Percentiles rank a stretch among this genome's conserved stretches.
These are phyloP conservation scores for Etheostoma cragini DNA, from an alignment of 2,113 vertebrate genomes.

Conservation along the genomic window DNA sequence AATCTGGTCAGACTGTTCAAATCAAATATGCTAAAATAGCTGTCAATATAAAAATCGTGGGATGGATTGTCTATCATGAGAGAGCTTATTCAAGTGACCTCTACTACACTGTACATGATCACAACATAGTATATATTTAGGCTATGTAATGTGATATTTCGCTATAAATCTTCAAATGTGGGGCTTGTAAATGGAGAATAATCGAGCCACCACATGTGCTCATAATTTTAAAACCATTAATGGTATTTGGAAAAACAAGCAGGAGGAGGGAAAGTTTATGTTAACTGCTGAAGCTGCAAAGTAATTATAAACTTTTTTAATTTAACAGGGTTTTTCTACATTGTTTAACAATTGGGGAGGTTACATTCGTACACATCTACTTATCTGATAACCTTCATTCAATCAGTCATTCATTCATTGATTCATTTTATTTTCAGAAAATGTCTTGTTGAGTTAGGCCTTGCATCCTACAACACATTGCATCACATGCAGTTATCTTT, in stretches of 20 bases:
- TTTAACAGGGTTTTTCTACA: too few species aligned
- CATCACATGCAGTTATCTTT: slow-evolving; percentile 48
- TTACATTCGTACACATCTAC: background rate
- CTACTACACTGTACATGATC: background rate
- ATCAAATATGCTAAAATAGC: background rate
- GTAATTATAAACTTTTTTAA: background rate
- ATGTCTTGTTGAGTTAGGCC: background rate
- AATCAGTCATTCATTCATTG: background rate
- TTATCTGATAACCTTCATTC: background rate
- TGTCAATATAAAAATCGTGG: background rate
- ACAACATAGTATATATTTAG: background rate
- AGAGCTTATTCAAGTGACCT: background rate
- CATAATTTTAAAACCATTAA: background rate
- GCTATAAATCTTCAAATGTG: background rate
- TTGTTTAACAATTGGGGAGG: too few species aligned
- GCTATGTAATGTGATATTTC: background rate
- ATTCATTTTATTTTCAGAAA: background rate
- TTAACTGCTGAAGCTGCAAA: background rate
- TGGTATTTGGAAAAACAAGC: background rate
- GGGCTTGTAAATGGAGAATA: background rate
- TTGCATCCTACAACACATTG: slow-evolving; percentile 26
- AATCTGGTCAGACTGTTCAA: background rate
- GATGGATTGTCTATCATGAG: background rate
- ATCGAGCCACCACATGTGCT: background rate
- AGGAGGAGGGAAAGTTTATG: background rate